These are phyloP conservation scores for Rhinopomastus cyanomelas DNA, from an alignment of 2,113 vertebrate genomes.

Conservation along the genomic window DNA sequence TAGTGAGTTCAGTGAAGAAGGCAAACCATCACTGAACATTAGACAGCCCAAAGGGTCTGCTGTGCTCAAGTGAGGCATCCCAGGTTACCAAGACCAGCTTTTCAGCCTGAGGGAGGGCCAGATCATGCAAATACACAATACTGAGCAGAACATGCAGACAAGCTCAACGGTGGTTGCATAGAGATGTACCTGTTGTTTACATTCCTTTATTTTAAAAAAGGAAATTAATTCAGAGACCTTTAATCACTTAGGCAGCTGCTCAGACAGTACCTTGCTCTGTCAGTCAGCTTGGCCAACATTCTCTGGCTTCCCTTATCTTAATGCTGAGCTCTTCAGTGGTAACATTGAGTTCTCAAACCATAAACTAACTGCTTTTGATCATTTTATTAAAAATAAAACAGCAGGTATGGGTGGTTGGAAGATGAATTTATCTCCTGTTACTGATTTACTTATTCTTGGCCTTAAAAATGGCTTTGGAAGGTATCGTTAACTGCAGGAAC, in stretches of 20 bases:
- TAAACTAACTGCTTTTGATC: not conserved
- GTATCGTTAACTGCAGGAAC: not conserved
- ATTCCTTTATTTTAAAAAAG: not conserved
- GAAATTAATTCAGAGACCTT: not conserved
- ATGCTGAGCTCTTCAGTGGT: not conserved
- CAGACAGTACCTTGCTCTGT: not conserved
- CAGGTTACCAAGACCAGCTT: not conserved
- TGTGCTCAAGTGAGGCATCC: not conserved
- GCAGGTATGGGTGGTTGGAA: not conserved
- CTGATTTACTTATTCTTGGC: not conserved
- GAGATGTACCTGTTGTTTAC: not conserved
- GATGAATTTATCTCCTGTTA: not conserved
- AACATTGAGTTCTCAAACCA: not conserved
- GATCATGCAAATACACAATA: not conserved
- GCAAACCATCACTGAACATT: not conserved
- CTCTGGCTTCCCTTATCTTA: not conserved
- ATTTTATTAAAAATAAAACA: not conserved
- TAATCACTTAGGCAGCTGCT: slow-evolving; percentile 14
- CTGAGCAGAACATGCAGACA: not conserved
- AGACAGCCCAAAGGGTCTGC: not conserved
- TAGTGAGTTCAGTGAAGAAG: not conserved
- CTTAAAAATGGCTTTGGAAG: not conserved
- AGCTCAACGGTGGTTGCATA: not conserved
- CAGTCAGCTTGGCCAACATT: not conserved
- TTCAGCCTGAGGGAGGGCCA: not conserved